A percentile compares a stretch with the other conserved stretches of the same genome.
Evolutionary conservation across 2,797 vertebrate species (phyloP).

Genomic region (Anniella stebbinsi): DNA sequence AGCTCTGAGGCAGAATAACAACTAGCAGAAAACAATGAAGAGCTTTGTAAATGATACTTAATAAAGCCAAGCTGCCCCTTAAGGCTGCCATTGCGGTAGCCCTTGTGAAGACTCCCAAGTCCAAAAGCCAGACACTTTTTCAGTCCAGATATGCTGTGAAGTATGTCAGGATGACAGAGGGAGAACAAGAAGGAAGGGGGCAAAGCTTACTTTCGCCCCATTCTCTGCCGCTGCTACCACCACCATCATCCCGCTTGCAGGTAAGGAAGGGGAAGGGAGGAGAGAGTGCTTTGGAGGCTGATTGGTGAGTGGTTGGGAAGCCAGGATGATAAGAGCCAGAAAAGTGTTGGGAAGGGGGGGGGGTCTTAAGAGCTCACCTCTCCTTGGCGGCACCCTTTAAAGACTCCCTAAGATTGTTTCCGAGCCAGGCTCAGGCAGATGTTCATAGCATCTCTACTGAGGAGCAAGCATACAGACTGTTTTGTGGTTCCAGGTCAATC

Average conservation of each 20-base stretch:
- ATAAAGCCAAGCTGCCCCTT: neutral
- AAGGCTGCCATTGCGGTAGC: neutral
- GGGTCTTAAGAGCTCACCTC: neutral
- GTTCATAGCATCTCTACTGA: neutral
- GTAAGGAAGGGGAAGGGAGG: neutral
- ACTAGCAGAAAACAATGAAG: neutral
- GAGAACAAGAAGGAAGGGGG: neutral
- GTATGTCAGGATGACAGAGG: neutral
- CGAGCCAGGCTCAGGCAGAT: neutral
- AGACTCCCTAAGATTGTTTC: neutral
- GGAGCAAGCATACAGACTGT: conserved; percentile 17
- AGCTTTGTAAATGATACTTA: neutral
- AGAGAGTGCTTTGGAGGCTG: neutral
- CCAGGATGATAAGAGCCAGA: neutral
- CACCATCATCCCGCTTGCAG: neutral
- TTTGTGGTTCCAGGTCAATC: conserved; percentile 40
- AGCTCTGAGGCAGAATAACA: neutral
- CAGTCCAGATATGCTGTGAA: neutral
- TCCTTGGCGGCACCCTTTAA: neutral
- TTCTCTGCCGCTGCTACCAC: neutral
- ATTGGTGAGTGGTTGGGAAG: neutral
- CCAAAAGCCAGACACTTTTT: neutral
- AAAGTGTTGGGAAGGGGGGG: neutral
- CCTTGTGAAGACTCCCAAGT: neutral
- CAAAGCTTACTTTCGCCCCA: too few species aligned